A percentile compares a stretch with the other conserved stretches of the same genome.
These are phyloP conservation scores for Scaptomyza montana DNA, from an alignment of 1,140 invertebrate genomes.

Conservation along the genomic window DNA sequence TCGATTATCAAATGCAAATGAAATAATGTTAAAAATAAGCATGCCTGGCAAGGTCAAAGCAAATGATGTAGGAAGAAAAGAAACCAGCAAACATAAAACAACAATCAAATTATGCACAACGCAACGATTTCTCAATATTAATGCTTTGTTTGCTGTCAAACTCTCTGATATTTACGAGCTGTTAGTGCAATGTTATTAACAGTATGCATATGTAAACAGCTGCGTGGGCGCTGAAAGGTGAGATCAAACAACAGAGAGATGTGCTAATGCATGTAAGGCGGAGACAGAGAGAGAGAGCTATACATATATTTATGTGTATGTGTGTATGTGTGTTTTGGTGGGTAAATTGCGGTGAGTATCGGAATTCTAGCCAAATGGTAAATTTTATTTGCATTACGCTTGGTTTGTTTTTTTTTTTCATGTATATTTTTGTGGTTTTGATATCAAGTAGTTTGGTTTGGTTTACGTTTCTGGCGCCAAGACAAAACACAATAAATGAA, in stretches of 20 bases:
- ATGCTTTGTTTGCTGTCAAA: conserved; percentile 15
- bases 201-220: conserved; percentile 33
- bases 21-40: conserved; percentile 38
- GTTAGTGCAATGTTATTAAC: conserved; percentile 69
- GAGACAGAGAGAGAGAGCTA: conserved; percentile 23
- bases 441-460: conserved; percentile 75
- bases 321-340: conserved; percentile 13
- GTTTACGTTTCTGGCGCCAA: conserved; percentile 77
- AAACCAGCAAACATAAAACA: conserved; percentile 16
- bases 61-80: conserved; percentile 12
- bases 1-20: conserved; percentile 44
- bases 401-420: conserved; percentile 25
- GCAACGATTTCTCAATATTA: conserved; percentile 18
- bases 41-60: conserved; percentile 56
- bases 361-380: conserved; percentile 67
- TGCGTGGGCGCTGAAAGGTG: conserved; percentile 13
- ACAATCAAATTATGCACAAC: conserved; percentile 29
- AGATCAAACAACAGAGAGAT: conserved; percentile 22
- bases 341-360: conserved; percentile 56
- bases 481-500: conserved; percentile 78
- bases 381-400: conserved; percentile 52
- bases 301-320: conserved; percentile 31
- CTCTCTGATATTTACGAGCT: conserved; percentile 54
- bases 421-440: conserved; percentile 20
- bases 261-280: not conserved